Conservation (phyloP, 2,888 invertebrate genomes). For the Melinopterus prodromus region DNA sequence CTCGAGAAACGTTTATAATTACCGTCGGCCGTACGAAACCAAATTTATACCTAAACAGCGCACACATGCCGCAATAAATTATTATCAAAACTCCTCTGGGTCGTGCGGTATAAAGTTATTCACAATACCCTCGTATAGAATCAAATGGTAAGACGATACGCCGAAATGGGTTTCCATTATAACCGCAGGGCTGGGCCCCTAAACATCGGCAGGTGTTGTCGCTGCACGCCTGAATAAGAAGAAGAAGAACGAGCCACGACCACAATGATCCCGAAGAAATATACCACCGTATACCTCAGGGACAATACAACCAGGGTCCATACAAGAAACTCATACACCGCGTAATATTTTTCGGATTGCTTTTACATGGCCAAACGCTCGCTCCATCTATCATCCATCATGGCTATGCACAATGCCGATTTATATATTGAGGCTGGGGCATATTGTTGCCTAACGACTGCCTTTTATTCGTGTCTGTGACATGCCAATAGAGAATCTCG, state of each 20-base stretch:
- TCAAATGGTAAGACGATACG: conserved; percentile 4
- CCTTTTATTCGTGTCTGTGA: conserved; percentile 38
- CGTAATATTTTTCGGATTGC: conserved; percentile 36
- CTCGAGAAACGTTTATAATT: not conserved
- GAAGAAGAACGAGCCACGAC: not conserved
- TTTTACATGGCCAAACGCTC: conserved; percentile 37
- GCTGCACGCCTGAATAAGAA: not conserved
- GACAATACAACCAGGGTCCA: conserved; percentile 17
- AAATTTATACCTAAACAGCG: not conserved
- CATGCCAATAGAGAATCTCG: conserved; percentile 40
- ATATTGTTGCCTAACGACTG: conserved; percentile 38
- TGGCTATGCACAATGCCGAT: conserved; percentile 36
- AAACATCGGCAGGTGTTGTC: conserved; percentile 14
- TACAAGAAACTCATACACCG: conserved; percentile 10
- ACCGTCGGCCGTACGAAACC: not conserved
- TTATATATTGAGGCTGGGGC: conserved; percentile 39
- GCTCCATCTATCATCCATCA: conserved; percentile 43
- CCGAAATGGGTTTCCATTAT: not conserved
- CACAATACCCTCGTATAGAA: not conserved
- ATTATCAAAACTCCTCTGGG: not conserved
- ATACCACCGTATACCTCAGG: not conserved
- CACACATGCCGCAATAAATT: not conserved
- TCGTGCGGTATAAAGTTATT: not conserved
- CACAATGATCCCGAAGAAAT: conserved; percentile 23
- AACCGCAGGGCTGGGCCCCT: not conserved